These are phyloP conservation scores for Nephrotoma flavescens DNA, from an alignment of 2,888 invertebrate species.

Conservation along the genomic window DNA sequence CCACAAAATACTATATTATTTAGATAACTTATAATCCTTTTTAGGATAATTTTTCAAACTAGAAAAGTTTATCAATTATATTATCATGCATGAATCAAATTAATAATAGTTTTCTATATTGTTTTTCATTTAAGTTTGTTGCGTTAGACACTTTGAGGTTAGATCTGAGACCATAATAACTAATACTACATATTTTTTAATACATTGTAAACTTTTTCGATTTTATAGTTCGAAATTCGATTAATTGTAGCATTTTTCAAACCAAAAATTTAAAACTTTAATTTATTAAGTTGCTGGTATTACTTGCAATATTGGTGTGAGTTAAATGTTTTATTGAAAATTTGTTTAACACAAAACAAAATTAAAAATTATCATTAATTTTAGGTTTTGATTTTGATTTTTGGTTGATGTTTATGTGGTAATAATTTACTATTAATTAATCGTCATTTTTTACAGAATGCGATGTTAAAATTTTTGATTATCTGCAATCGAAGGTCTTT, in stretches of 20 bases:
- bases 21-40: background rate
- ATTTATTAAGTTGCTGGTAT: background rate
- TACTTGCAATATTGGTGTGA: background rate
- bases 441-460: no score
- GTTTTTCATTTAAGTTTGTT: background rate
- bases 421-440: background rate
- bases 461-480: no score
- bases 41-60: background rate
- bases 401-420: background rate
- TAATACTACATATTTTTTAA: background rate
- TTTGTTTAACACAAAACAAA: background rate
- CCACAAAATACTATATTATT: background rate
- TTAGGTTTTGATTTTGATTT: background rate
- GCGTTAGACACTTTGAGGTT: background rate
- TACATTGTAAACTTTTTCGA: background rate
- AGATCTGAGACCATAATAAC: background rate
- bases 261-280: background rate
- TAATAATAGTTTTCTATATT: background rate
- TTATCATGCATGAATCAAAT: background rate
- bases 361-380: background rate
- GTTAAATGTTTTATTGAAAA: background rate
- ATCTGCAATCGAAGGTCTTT: no score
- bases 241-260: background rate
- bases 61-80: background rate
- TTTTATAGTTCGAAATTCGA: background rate